A percentile compares a stretch with the other conserved stretches of the same genome.
Evolutionary conservation across 2,797 vertebrate genomes (phyloP).

Genomic region (Pangasius krempfi): DNA sequence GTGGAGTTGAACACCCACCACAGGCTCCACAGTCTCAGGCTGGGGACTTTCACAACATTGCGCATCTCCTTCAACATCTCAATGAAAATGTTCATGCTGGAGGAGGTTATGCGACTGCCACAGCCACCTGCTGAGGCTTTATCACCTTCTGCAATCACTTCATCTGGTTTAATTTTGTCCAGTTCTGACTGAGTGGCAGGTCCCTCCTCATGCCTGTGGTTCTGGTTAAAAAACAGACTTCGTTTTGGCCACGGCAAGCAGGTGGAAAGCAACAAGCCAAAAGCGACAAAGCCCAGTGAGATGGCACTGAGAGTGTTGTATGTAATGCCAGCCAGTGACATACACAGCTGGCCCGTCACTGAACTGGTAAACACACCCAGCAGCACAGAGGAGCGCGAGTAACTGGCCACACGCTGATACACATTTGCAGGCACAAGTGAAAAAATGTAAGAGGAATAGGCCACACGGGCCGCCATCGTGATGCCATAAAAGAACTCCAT

Average conservation of each 20-base stretch:
- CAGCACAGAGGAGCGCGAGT: conserved; percentile 85
- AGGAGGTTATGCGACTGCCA: fast-evolving
- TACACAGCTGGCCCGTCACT: conserved; percentile 86
- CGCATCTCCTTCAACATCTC: conserved; percentile 84
- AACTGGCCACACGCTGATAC: conserved; percentile 91
- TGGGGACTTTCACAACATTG: conserved; percentile 68
- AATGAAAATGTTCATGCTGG: conserved; percentile 73
- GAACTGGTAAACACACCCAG: conserved; percentile 93
- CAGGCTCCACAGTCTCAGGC: conserved; percentile 88
- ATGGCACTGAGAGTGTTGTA: conserved; percentile 76
- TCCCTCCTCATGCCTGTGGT: background rate
- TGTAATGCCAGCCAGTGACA: conserved; percentile 66
- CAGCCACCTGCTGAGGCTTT: background rate
- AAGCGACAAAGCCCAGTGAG: conserved; percentile 85
- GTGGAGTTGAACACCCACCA: conserved; percentile 97
- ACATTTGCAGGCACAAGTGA: conserved; percentile 80
- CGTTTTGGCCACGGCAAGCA: conserved; percentile 85
- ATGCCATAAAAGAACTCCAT: conserved; percentile 96
- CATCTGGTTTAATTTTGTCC: conserved; percentile 69
- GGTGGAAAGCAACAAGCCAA: conserved; percentile 80
- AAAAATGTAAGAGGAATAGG: conserved; percentile 98
- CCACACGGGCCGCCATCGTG: conserved; percentile 93
- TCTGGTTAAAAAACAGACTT: conserved; percentile 90
- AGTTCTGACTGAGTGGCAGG: conserved; percentile 67
- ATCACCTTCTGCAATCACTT: background rate